Conservation (phyloP, 2,113 vertebrate genomes). For the Platycercus adscitus region DNA sequence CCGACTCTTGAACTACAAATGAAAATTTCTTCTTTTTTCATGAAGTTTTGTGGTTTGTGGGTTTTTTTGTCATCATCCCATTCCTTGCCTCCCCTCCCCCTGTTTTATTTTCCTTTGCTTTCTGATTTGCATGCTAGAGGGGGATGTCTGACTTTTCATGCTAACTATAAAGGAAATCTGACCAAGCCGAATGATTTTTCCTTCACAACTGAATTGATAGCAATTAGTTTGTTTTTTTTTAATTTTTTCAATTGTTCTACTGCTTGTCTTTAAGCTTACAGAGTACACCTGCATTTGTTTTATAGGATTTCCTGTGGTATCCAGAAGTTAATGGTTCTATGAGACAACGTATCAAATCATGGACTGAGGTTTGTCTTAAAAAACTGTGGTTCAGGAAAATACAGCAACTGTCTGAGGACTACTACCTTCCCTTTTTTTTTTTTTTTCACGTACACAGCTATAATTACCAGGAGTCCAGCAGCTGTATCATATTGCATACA, state of each 20-base stretch:
- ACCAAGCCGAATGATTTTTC: not conserved
- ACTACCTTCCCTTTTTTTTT: not conserved
- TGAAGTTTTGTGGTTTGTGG: not conserved
- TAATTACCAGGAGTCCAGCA: not conserved
- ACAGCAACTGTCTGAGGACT: not conserved
- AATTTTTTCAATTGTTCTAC: not conserved
- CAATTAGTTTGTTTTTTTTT: not conserved
- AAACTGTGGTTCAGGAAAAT: not conserved
- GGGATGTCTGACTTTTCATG: not conserved
- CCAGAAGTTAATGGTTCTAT: constrained; percentile 96
- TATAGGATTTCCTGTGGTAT: constrained; percentile 93
- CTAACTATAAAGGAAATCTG: not conserved
- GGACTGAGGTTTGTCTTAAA: constrained; percentile 81
- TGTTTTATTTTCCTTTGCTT: not conserved
- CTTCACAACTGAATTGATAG: not conserved
- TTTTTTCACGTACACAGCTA: not conserved
- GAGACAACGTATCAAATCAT: constrained; percentile 89
- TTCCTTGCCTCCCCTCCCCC: not conserved
- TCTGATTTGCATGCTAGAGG: not conserved
- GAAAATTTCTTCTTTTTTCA: not conserved
- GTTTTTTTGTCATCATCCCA: not conserved
- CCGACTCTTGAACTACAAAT: not conserved
- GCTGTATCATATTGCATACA: not conserved
- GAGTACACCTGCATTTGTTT: not conserved
- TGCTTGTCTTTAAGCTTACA: not conserved